Evolutionary conservation across 2,113 vertebrate genomes (phyloP).

Genomic region (Phylloscopus trochilus): DNA sequence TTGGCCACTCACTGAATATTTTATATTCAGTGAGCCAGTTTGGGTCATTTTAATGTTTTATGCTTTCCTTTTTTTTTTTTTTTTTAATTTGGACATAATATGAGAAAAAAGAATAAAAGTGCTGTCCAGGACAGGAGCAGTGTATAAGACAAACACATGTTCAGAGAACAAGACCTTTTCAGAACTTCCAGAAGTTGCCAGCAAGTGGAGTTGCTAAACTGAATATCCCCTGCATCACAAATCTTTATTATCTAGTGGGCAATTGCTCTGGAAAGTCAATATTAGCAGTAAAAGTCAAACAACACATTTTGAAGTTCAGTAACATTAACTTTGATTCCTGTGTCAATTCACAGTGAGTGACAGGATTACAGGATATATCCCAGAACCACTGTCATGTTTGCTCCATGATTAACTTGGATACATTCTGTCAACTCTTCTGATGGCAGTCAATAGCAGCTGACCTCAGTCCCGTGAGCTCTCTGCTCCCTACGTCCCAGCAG

Average conservation of each 20-base stretch:
- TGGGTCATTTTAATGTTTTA: not conserved
- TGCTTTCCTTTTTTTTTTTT: not conserved
- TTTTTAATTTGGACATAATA: not conserved
- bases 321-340: not conserved
- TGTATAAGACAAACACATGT: not conserved
- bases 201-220: not conserved
- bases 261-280: not conserved
- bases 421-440: not conserved
- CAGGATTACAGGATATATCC: not conserved
- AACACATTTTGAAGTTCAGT: not conserved
- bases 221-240: not conserved
- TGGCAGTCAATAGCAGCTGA: not conserved
- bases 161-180: not conserved
- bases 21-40: not conserved
- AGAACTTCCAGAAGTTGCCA: not conserved
- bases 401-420: not conserved
- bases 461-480: not conserved
- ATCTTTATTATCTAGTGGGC: not conserved
- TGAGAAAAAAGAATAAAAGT: not conserved
- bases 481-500: not conserved
- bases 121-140: not conserved
- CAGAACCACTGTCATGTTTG: not conserved
- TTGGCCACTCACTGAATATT: not conserved
- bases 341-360: not conserved
- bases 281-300: not conserved